Evolutionary conservation across 2,797 vertebrate genomes (phyloP).

Genomic region (Amniataba percoides): DNA sequence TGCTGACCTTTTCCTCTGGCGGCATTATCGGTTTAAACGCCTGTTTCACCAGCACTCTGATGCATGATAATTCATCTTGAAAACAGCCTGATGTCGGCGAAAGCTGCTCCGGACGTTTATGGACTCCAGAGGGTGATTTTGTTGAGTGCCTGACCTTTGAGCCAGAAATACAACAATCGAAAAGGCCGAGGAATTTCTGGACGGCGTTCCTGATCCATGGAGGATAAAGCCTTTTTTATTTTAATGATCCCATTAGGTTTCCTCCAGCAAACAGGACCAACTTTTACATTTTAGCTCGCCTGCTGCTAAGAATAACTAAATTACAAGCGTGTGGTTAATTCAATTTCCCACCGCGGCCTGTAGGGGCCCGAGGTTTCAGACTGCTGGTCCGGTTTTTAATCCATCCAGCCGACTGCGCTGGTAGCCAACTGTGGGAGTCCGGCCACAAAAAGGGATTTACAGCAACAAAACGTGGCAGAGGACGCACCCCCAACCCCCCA

Average conservation of each 20-base stretch:
- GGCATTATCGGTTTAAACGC: neutral
- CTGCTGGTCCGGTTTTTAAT: constrained; percentile 28
- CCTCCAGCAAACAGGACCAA: neutral
- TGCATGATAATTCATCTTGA: constrained; percentile 2
- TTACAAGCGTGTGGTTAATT: neutral
- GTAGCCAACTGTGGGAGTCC: constrained; percentile 35
- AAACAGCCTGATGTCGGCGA: neutral
- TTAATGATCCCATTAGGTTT: neutral
- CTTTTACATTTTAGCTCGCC: neutral
- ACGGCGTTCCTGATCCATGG: neutral
- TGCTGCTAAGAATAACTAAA: neutral
- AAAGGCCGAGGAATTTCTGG: constrained; percentile 3
- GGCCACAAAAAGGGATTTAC: constrained; percentile 48
- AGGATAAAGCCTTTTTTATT: constrained; percentile 9
- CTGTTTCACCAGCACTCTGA: neutral
- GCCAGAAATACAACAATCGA: neutral
- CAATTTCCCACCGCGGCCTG: neutral
- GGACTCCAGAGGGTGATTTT: neutral
- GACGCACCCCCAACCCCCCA: neutral
- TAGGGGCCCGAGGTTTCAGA: constrained; percentile 14
- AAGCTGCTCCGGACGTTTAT: constrained; percentile 13
- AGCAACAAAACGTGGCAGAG: constrained; percentile 31
- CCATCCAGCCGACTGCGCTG: constrained; percentile 8
- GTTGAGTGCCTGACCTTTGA: constrained; percentile 1
- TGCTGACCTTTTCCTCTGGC: neutral